Base-by-base conservation (phyloP, 2,888 invertebrate species). In the Eurois occulta region DNA sequence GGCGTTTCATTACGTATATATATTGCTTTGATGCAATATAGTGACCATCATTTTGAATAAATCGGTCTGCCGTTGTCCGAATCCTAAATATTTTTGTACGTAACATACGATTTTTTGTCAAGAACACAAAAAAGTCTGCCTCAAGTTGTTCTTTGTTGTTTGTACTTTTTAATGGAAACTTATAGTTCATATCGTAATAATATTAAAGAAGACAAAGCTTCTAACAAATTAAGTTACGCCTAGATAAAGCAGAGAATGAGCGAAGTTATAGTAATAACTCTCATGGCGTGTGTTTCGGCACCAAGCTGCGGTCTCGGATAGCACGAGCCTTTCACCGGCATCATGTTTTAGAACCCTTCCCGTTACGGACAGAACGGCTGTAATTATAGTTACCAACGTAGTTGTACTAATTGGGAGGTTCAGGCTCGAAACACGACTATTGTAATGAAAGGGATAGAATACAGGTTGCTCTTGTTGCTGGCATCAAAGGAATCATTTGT, bases 341-440 rank as follows among this genome's bases (percentile, higher is more conserved):
- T 64, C 55, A 38, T 58, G 71, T 71, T 72, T 41, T 35, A 35
- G 32, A 10, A 46, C 32, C 66, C 52, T 41, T 13, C n/a, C 52
- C 38, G 62, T 41, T 55, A 41, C 16, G 6, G 3, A 70, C n/a
- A 48, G 11, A 62, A 66, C 32, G 46, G 38, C 24, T 11, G 32
- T 81, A 24, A 62, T 66, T 62, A 55, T 62, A 71, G 46, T 71
- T 68, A 35, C 66, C 24, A 35, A 21, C 16, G 62, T 41, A 71
- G 60, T 60, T 28, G 16, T 48, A 38, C 52, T 80, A 75, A 80
- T 75, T 75, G 48, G 58, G 32, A 58, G 62, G 62, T 67, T 62
- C n/a, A 18, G 43, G 46, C 21, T 46, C 81, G 13, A 55, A 66
- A 38, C 75, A 65, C 32, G 32, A 35, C 58, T 32, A 48, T 60